These are phyloP conservation scores for Drosophila rellima DNA, from an alignment of 2,888 invertebrate genomes.

Conservation along the genomic window DNA sequence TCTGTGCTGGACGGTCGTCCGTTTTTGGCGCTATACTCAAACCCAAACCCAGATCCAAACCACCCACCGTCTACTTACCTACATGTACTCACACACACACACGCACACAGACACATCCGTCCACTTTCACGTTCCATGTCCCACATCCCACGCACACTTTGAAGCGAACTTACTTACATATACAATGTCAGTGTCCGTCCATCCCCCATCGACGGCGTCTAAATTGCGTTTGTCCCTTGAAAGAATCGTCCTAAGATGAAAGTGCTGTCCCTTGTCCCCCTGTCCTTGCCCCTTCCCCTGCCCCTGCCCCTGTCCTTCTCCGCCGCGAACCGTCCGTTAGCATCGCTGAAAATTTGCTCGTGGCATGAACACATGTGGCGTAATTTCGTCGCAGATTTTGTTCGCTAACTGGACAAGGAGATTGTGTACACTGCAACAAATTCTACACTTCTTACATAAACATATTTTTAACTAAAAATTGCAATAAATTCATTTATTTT, in stretches of 20 bases:
- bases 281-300: slow-evolving; percentile 61
- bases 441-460: background rate
- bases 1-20: slow-evolving; percentile 68
- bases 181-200: slow-evolving; percentile 75
- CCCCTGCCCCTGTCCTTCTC: slow-evolving; percentile 69
- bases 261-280: slow-evolving; percentile 76
- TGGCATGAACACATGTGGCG: slow-evolving; percentile 83
- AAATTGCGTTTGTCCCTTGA: slow-evolving; percentile 81
- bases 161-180: slow-evolving; percentile 66
- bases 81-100: slow-evolving; percentile 25
- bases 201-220: slow-evolving; percentile 62
- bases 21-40: slow-evolving; percentile 69
- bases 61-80: slow-evolving; percentile 58
- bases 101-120: slow-evolving; percentile 9
- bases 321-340: slow-evolving; percentile 68
- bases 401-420: slow-evolving; percentile 81
- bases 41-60: slow-evolving; percentile 48
- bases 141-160: slow-evolving; percentile 67
- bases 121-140: slow-evolving; percentile 34
- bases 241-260: slow-evolving; percentile 82
- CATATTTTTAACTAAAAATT: background rate
- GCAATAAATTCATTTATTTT: background rate
- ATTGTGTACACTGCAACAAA: slow-evolving; percentile 66
- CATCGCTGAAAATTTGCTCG: slow-evolving; percentile 82
- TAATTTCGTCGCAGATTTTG: slow-evolving; percentile 83